Evolutionary conservation across 2,888 invertebrate species (phyloP), one percentile per base, ranked within the genome.

Genomic region (Caenorhabditis sinica): DNA sequence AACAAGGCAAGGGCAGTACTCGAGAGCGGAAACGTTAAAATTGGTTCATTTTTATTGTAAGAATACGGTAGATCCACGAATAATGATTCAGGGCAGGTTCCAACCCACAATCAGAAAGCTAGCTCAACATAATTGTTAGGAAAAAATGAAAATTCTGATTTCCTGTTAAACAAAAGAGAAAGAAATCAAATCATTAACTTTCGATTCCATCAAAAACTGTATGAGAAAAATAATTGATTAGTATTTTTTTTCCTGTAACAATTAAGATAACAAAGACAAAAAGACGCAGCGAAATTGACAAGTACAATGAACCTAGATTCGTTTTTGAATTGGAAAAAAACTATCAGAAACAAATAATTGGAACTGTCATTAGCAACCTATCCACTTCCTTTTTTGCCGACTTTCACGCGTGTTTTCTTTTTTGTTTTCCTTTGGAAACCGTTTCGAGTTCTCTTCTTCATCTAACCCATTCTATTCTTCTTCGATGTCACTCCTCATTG

Each of bases 221-320:
- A 43, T 43, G 45, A 45, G 23, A 45, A 49, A n/a, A 49, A 45
- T 28, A 68, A 68, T 68, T 68, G 68, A 68, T 68, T 51, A 23
- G 49, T 68, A n/a, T n/a, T n/a, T 25, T 49, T 30, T 49, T 30
- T 49, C 23, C 8, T 56, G 11, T 33, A 71, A 71, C n/a, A 56
- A 71, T 43, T 43, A 53, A 49, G 58, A 71, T 65, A 60, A 66
- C 30, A 63, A 9, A 49, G 30, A 61, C 25, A n/a, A 63, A 36
- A 33, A 17, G 17, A 69, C n/a, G 49, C 51, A 25, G 51, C 9
- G n/a, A 53, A 73, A 28, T 43, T n/a, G 28, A 45, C 3, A 68
- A 69, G 69, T 69, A 61, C 77, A 61, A 77, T 77, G 69, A 76
- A 76, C 76, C 68, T n/a, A 25, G 45, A 30, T 25, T 15, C 15